These are phyloP conservation scores for Knipowitschia caucasica DNA, from an alignment of 2,797 vertebrate genomes.

Conservation along the genomic window DNA sequence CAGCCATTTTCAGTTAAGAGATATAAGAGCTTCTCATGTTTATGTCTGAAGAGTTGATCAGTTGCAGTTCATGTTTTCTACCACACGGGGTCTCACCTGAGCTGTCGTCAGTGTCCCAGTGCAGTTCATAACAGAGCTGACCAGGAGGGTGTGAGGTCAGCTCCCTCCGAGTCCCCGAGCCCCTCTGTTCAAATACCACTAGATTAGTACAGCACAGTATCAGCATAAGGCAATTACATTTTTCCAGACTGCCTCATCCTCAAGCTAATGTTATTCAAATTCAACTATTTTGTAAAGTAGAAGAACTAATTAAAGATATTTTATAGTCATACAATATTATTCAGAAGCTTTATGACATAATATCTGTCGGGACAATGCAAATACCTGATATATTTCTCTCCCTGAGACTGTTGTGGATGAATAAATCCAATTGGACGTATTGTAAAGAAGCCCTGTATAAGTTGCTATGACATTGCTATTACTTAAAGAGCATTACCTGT, in stretches of 20 bases:
- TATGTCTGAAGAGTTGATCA: neutral
- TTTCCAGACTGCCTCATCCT: too few relatives aligned
- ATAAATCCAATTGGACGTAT: neutral
- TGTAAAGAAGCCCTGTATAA: too few relatives aligned
- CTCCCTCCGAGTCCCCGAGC: slow-evolving; percentile 75
- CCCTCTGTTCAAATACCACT: slow-evolving; percentile 69
- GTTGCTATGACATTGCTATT: too few relatives aligned
- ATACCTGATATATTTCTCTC: neutral
- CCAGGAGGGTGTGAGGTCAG: slow-evolving; percentile 60
- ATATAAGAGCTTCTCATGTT: slow-evolving; percentile 6
- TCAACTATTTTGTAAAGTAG: too few relatives aligned
- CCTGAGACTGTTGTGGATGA: neutral
- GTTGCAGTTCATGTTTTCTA: neutral
- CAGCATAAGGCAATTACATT: neutral
- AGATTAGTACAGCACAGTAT: neutral
- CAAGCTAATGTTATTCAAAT: too few relatives aligned
- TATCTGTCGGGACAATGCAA: too few relatives aligned
- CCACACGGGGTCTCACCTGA: slow-evolving; percentile 76
- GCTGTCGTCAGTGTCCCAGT: slow-evolving; percentile 83
- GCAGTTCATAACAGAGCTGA: slow-evolving; percentile 78
- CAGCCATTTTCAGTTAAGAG: neutral
- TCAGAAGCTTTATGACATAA: too few relatives aligned
- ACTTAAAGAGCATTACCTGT: too few relatives aligned
- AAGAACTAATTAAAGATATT: too few relatives aligned
- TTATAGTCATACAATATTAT: too few relatives aligned